Conservation (phyloP, 2,113 vertebrate species). For the Oplegnathus fasciatus region DNA sequence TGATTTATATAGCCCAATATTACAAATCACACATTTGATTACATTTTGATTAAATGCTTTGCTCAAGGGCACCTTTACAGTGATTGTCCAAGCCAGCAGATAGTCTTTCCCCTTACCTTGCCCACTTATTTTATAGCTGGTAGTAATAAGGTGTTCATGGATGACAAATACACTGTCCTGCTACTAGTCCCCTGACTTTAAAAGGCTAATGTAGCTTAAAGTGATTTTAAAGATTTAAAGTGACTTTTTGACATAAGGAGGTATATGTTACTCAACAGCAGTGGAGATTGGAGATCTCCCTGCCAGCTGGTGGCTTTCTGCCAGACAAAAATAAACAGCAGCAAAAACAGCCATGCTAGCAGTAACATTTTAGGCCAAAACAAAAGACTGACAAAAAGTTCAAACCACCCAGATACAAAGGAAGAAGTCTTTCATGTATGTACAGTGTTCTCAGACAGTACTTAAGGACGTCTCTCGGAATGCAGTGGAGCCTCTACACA, state of each 20-base stretch:
- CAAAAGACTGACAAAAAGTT: not conserved
- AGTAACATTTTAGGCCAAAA: not conserved
- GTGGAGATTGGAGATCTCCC: not conserved
- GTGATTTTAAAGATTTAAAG: constrained; percentile 45
- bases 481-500: not conserved
- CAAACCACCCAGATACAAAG: not conserved
- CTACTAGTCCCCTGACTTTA: constrained; percentile 22
- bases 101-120: constrained; percentile 16
- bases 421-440: not conserved
- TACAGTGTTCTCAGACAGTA: not conserved
- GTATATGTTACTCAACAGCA: not conserved
- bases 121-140: constrained; percentile 47
- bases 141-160: constrained; percentile 35
- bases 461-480: not conserved
- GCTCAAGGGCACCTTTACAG: constrained; percentile 46
- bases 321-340: not conserved
- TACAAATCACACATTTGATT: too few species aligned
- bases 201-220: constrained; percentile 29
- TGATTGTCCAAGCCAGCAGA: constrained; percentile 44
- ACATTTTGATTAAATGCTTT: constrained; percentile 34
- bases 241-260: constrained; percentile 23
- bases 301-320: not conserved
- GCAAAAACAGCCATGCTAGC: not conserved
- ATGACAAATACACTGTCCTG: constrained; percentile 28
- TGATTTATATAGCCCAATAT: too few species aligned